These are phyloP conservation scores for Engraulis encrasicolus DNA, from an alignment of 2,113 vertebrate genomes.

Conservation along the genomic window DNA sequence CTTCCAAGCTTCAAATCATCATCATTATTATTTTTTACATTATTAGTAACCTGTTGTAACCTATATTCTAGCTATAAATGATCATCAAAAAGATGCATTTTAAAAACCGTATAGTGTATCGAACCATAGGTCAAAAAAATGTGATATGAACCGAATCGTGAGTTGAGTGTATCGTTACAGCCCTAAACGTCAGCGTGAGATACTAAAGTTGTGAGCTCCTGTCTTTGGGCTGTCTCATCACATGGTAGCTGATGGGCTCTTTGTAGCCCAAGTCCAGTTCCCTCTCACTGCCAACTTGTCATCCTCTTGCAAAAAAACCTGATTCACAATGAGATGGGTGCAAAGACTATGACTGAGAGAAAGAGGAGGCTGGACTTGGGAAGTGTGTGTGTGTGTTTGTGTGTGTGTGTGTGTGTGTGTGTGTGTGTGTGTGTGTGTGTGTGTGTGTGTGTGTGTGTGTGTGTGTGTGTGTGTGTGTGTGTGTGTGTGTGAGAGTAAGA, in stretches of 20 bases:
- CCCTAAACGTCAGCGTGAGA: not conserved
- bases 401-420: not conserved
- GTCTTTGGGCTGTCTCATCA: not conserved
- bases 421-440: conserved; percentile 28
- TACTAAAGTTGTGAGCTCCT: not conserved
- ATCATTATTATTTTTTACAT: too few species aligned
- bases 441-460: not conserved
- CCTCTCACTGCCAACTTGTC: not conserved
- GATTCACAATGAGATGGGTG: not conserved
- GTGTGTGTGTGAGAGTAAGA: conserved; percentile 26
- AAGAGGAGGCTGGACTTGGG: not conserved
- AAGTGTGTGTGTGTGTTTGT: not conserved
- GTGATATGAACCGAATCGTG: too few species aligned
- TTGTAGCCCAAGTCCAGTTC: not conserved
- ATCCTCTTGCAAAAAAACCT: not conserved
- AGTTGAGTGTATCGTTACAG: too few species aligned
- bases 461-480: not conserved
- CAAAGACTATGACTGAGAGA: not conserved
- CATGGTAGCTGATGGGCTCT: not conserved
- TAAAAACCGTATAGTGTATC: too few species aligned
- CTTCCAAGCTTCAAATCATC: too few species aligned
- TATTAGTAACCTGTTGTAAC: too few species aligned
- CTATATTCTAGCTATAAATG: too few species aligned
- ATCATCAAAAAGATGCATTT: too few species aligned
- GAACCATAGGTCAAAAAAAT: too few species aligned